phyloP scores from a whole-genome alignment of 1,140 invertebrate species.

The Drosophila gunungcola region DNA sequence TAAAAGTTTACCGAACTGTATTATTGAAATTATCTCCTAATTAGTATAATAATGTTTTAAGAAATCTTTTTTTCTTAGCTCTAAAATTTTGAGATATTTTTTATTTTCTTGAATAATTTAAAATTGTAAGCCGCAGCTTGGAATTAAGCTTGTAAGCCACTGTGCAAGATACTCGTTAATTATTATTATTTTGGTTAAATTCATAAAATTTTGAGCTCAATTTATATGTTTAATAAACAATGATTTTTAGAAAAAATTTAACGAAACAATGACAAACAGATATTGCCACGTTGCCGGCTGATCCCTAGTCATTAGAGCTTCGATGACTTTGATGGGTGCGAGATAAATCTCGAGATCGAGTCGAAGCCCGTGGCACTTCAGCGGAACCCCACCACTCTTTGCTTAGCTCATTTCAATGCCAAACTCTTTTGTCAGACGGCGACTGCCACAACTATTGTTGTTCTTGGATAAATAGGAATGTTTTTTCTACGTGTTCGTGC shows the following conservation, averaged over 20 bases:
- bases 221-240: slow-evolving; percentile 7
- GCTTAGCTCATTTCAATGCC: slow-evolving; percentile 47
- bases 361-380: slow-evolving; percentile 7
- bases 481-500: slow-evolving; percentile 23
- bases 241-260: slow-evolving; percentile 5
- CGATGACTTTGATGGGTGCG: slow-evolving; percentile 17
- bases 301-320: slow-evolving; percentile 35
- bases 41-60: no score
- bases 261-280: slow-evolving; percentile 14
- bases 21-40: no score
- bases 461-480: slow-evolving; percentile 39
- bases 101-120: no score
- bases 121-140: no score
- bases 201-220: no score
- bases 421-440: slow-evolving; percentile 46
- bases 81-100: no score
- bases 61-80: no score
- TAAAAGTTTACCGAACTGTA: no score
- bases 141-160: neutral
- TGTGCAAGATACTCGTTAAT: neutral
- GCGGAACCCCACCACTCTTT: slow-evolving; percentile 9
- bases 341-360: slow-evolving; percentile 13
- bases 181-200: neutral
- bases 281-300: slow-evolving; percentile 17
- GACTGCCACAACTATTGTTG: slow-evolving; percentile 44